Base-by-base conservation (phyloP, 1,140 invertebrate species). In the Proctacanthus coquilletti region DNA sequence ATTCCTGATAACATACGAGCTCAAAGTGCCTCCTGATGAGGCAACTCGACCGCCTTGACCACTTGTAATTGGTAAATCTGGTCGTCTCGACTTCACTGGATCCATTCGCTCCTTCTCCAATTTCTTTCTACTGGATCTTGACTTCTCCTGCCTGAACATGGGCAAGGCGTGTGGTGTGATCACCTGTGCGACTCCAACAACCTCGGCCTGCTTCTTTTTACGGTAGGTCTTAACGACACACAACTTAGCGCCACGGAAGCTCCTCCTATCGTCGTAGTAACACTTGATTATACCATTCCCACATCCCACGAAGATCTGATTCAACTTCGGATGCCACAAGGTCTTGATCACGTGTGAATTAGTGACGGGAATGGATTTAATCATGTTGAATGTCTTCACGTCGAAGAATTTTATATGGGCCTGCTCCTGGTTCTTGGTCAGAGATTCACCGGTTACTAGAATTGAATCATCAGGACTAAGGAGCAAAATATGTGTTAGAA, bases 151-250 rank as follows among this genome's bases (percentile, higher is more conserved):
- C 39, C 89, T 74, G 61, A 98, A 99, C 60, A 98, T 66, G 0
- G 94, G 94, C 37, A 98, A 63, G 0, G 95, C 88, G 58, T 98
- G 92, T 0, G 95, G 92, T 2, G 93, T 96, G 11, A 98, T 93
- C n/a, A 98, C 89, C 51, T 96, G 86, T 42, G 91, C 84, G 0
- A 81, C 77, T 27, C 82, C 80, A 30, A 95, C 74, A 40, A 94
- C 76, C 60, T 96, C 89, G 1, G 80, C 72, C 4, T 82, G 76
- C 46, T 83, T 80, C 15, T 76, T 73, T 56, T 84, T 86, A 34
- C 74, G 70, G 49, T 78, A 72, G 0, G 74, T 77, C 61, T 93
- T 93, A 0, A 80, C 73, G 8, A 84, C 79, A 59, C 92, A 96
- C 5, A 95, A 60, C 52, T 88, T 87, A 0, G 92, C 94, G 3